Evolutionary conservation across 2,113 vertebrate genomes (phyloP).

Genomic region (Callorhinus ursinus): DNA sequence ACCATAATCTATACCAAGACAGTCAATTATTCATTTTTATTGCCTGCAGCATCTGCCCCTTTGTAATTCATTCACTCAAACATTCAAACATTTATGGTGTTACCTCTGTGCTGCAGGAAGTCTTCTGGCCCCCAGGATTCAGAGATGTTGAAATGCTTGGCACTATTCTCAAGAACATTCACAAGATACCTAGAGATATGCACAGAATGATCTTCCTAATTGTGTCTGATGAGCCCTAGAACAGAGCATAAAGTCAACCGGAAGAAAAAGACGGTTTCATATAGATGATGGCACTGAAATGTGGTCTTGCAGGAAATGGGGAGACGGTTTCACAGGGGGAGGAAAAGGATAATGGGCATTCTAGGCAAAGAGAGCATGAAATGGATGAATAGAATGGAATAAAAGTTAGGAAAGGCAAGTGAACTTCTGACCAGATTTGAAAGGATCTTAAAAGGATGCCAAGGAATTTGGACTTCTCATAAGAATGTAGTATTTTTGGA

Average conservation of each 20-base stretch:
- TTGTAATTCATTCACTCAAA: neutral
- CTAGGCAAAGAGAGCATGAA: neutral
- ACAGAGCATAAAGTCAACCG: neutral
- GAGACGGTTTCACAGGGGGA: neutral
- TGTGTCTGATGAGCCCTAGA: neutral
- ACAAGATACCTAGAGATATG: neutral
- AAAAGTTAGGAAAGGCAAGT: neutral
- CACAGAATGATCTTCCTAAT: neutral
- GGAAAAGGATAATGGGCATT: neutral
- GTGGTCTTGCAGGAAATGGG: neutral
- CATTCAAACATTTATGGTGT: neutral
- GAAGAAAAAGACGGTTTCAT: neutral
- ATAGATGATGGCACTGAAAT: neutral
- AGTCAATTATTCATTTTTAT: neutral
- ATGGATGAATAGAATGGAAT: neutral
- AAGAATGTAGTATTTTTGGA: constrained; percentile 10
- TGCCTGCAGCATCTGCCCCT: neutral
- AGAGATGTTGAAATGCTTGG: neutral
- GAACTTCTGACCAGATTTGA: neutral
- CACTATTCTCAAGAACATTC: neutral
- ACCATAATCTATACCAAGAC: neutral
- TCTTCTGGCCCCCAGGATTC: neutral
- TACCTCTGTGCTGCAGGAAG: neutral
- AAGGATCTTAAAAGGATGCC: neutral
- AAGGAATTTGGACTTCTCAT: neutral